A percentile compares a stretch with the other conserved stretches of the same genome.
These are phyloP conservation scores for Arizona elegans DNA, from an alignment of 2,113 vertebrate species.

Conservation along the genomic window DNA sequence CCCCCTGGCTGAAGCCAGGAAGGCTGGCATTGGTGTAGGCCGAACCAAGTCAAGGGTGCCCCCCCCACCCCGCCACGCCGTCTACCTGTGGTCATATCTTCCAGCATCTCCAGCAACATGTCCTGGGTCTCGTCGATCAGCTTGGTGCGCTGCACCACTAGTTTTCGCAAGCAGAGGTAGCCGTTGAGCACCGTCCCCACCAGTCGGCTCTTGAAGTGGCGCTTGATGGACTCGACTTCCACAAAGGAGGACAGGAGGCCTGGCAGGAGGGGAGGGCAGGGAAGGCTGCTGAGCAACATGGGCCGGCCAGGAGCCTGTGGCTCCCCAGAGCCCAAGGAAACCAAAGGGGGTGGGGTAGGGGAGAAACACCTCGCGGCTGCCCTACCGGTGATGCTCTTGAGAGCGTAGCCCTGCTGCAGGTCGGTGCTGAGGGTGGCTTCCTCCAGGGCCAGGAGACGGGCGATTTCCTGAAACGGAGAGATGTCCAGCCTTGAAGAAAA, in stretches of 20 bases:
- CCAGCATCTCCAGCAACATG: constrained; percentile 98
- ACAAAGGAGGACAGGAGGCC: constrained; percentile 96
- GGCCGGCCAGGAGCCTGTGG: background rate
- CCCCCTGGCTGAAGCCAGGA: background rate
- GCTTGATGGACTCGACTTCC: constrained; percentile 97
- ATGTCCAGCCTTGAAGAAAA: constrained; percentile 16
- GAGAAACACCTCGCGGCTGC: background rate
- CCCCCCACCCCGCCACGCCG: accelerated
- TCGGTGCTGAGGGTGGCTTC: constrained; percentile 96
- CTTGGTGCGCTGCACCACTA: constrained; percentile 98
- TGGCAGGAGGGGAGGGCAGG: constrained; percentile 42
- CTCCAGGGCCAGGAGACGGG: constrained; percentile 91
- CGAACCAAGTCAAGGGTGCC: background rate
- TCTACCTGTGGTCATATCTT: constrained; percentile 98
- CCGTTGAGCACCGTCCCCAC: constrained; percentile 96
- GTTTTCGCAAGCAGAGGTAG: constrained; percentile 92
- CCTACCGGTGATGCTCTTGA: constrained; percentile 96
- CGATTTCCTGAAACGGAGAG: constrained; percentile 83
- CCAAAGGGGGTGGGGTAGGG: background rate
- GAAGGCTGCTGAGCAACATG: background rate
- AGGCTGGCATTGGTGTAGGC: background rate
- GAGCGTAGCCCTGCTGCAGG: constrained; percentile 94
- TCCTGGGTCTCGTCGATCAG: constrained; percentile 98
- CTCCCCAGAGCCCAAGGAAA: background rate
- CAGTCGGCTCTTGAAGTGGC: constrained; percentile 94